Evolutionary conservation across 2,888 invertebrate species (phyloP).

Genomic region (Lycaena phlaeas): DNA sequence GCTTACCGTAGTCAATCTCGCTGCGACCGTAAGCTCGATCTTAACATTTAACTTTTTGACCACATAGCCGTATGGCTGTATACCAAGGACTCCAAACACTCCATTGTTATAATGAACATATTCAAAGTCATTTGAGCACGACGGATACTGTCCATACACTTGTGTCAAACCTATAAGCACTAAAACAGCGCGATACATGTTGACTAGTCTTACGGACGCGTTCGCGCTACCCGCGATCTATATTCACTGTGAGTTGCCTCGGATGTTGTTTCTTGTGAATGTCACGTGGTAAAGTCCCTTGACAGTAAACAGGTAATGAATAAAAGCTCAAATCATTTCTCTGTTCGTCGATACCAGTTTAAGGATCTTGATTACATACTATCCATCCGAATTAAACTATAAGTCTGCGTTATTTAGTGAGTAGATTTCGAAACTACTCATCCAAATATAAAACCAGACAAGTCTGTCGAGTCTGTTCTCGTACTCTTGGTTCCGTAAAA

Average conservation of each 20-base stretch:
- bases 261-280: too few relatives aligned
- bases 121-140: constrained; percentile 45
- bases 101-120: constrained; percentile 35
- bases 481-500: too few relatives aligned
- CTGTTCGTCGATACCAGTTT: too few relatives aligned
- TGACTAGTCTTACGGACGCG: constrained; percentile 10
- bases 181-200: constrained; percentile 24
- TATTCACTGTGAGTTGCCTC: too few relatives aligned
- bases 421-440: too few relatives aligned
- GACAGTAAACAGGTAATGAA: too few relatives aligned
- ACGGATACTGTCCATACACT: constrained; percentile 32
- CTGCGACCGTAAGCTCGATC: constrained; percentile 42
- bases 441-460: too few relatives aligned
- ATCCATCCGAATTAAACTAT: too few relatives aligned
- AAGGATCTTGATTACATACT: too few relatives aligned
- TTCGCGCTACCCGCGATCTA: constrained; percentile 16
- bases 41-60: constrained; percentile 29
- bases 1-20: constrained; percentile 38
- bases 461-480: too few relatives aligned
- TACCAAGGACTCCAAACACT: constrained; percentile 35
- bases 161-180: constrained; percentile 27
- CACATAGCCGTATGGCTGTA: constrained; percentile 32
- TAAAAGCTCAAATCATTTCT: too few relatives aligned
- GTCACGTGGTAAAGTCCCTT: not conserved
- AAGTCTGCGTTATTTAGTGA: too few relatives aligned